Percentiles rank a stretch among this genome's conserved stretches.
phyloP scores from a whole-genome alignment of 2,888 invertebrate genomes.

The Macrophya annulata region DNA sequence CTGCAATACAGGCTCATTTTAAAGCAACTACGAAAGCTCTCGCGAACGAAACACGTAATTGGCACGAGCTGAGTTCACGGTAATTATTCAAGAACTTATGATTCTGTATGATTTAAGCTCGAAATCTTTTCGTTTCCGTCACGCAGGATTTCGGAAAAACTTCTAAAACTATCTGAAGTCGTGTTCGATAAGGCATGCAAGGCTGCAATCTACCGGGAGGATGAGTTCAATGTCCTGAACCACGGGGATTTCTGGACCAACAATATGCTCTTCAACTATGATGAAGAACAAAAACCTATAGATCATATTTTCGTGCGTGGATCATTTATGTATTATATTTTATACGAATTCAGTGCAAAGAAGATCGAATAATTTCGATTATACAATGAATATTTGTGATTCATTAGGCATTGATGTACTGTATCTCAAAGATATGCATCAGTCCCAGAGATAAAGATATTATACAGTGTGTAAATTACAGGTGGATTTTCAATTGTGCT shows the following conservation, averaged over 20 bases:
- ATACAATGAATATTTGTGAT: too few relatives aligned
- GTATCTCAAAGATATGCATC: neutral
- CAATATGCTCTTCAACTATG: slow-evolving; percentile 75
- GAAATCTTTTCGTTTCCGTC: neutral
- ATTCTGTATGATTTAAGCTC: neutral
- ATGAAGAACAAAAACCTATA: slow-evolving; percentile 65
- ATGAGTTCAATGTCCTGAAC: slow-evolving; percentile 74
- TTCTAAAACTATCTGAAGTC: slow-evolving; percentile 53
- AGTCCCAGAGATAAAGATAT: neutral
- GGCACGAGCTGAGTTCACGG: slow-evolving; percentile 12
- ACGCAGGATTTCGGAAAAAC: slow-evolving; percentile 57
- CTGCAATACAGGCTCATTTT: neutral
- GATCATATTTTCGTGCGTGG: slow-evolving; percentile 73
- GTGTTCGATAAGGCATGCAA: slow-evolving; percentile 59
- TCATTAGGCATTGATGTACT: neutral
- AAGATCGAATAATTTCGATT: neutral
- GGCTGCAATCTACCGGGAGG: slow-evolving; percentile 29
- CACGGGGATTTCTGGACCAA: slow-evolving; percentile 77
- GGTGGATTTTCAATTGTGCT: slow-evolving; percentile 80
- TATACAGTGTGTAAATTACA: slow-evolving; percentile 67
- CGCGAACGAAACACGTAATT: neutral
- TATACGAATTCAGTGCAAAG: neutral
- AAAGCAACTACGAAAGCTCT: neutral
- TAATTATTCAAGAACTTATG: neutral
- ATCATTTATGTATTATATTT: neutral